Conservation (phyloP, 2,888 invertebrate species). For the Gymnoscelis rufifasciata region DNA sequence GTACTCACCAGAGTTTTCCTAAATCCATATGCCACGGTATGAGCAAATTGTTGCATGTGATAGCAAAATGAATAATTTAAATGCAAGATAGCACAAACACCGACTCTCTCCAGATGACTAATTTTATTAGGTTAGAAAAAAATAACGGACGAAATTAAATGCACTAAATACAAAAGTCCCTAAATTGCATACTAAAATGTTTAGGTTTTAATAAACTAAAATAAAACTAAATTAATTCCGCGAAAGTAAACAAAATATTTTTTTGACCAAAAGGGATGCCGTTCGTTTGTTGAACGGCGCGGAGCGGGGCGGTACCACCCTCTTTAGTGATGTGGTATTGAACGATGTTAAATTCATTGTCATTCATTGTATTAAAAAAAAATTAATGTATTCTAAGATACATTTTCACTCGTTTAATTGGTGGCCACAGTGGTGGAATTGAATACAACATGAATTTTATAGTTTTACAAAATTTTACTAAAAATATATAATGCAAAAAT, state of each 20-base stretch:
- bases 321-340: slow-evolving; percentile 7
- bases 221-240: slow-evolving; percentile 21
- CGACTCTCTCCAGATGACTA: slow-evolving; percentile 50
- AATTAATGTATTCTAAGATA: no score
- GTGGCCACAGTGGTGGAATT: no score
- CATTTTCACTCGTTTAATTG: no score
- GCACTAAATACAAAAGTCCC: background rate
- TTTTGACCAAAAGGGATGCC: slow-evolving; percentile 17
- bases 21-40: slow-evolving; percentile 19
- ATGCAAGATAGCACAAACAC: slow-evolving; percentile 39
- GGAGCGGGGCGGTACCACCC: slow-evolving; percentile 40
- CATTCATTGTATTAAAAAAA: no score
- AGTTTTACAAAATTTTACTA: no score
- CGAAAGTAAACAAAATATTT: slow-evolving; percentile 40
- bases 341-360: no score
- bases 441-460: no score
- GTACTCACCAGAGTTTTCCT: slow-evolving; percentile 24
- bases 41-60: slow-evolving; percentile 24
- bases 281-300: background rate
- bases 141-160: slow-evolving; percentile 40
- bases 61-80: background rate
- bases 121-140: slow-evolving; percentile 65
- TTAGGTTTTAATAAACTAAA: slow-evolving; percentile 21
- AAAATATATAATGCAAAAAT: no score
- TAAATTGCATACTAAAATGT: background rate